Evolutionary conservation across 2,888 invertebrate genomes (phyloP), one percentile per base, ranked within the genome.

Genomic region (Autographa gamma): DNA sequence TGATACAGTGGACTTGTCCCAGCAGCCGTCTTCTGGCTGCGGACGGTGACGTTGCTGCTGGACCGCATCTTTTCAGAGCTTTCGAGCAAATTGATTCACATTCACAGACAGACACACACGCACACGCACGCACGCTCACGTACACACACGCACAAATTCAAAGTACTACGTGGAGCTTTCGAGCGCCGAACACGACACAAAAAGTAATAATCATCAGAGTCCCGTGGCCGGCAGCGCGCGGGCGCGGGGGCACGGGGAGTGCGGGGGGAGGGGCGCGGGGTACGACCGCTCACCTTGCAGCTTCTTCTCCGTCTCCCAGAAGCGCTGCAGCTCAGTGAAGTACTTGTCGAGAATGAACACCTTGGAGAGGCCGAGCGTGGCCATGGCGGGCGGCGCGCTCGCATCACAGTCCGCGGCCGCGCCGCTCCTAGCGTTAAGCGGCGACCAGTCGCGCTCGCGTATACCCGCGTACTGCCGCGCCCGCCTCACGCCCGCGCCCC

Each of bases 331-430:
- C 96, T 99, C 99, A 85, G 98, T 98, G 96, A 99, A 99, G 96
- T 99, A 99, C 96, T 99, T 99, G 97, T 99, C 99, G 97, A 99
- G 97, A 94, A 99, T 99, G 97, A 98, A 99, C 95, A 98, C 98
- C 97, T 99, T 99, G 93, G 98, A 98, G 90, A 98, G 97, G 96
- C 98, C 98, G 96, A 98, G 97, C 95, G 98, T 98, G 97, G 98
- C 98, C 98, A 98, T 98, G 96, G 92, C 95, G 93, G 91, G 91
- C 90, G 91, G 87, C 90, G 92, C 92, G 93, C 92, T 90, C 88
- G 88, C 95, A 93, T 93, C 93, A 92, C 95, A 92, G 81, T 88
- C 89, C 87, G 92, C 89, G 91, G 90, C 89, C 91, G 91, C 92
- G 91, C 91, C 92, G 91, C 92, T 87, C 82, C 79, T 73, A 80